Conservation (phyloP, 2,888 invertebrate species). For the Sarcophaga variegata region DNA sequence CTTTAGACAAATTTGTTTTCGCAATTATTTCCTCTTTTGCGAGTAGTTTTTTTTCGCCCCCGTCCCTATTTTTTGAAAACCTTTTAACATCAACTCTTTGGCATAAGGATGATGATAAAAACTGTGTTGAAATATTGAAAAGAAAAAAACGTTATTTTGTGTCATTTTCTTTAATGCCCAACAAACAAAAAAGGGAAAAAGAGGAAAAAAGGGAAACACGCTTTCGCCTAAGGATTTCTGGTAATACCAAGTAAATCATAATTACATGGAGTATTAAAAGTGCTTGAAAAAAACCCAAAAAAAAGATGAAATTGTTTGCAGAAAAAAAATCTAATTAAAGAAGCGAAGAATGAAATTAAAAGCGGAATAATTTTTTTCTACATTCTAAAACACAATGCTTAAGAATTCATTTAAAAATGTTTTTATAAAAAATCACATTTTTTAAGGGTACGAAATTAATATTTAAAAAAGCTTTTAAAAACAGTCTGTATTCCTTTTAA, state of each 20-base stretch:
- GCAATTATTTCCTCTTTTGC: neutral
- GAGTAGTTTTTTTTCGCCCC: constrained; percentile 31
- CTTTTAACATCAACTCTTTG: neutral
- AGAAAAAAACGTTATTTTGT: too few relatives aligned
- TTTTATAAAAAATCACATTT: neutral
- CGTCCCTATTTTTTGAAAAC: neutral
- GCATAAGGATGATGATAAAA: too few relatives aligned
- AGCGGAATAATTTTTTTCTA: constrained; percentile 13
- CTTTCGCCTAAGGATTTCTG: constrained; percentile 27
- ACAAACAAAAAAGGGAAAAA: neutral
- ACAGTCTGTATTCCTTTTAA: too few relatives aligned
- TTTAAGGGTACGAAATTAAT: constrained; percentile 6
- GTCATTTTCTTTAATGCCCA: too few relatives aligned
- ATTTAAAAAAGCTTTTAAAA: neutral
- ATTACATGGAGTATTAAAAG: constrained; percentile 41
- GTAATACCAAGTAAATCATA: constrained; percentile 40
- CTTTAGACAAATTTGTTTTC: neutral
- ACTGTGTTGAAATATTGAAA: too few relatives aligned
- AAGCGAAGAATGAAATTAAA: neutral
- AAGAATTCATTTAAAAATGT: constrained; percentile 29
- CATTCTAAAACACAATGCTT: constrained; percentile 37
- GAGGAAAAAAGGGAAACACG: constrained; percentile 2
- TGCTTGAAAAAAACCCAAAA: too few relatives aligned
- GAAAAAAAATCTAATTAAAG: neutral
- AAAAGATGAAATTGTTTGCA: constrained; percentile 11